phyloP scores from a whole-genome alignment of 2,888 invertebrate genomes.

The Pristionchus mayeri region DNA sequence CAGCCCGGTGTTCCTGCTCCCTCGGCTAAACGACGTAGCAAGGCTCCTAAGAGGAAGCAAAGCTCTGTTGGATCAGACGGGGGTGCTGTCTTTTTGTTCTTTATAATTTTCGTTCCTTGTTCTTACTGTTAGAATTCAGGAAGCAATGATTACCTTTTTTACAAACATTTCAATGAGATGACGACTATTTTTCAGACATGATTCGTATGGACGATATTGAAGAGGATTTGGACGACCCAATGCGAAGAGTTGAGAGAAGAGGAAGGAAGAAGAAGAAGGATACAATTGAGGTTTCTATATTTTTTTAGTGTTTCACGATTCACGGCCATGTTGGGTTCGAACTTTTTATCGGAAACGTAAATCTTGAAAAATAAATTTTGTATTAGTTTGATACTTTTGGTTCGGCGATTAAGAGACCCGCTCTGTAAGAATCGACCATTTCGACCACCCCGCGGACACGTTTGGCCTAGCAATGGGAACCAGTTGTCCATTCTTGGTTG shows the following conservation, averaged over 20 bases:
- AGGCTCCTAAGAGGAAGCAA: neutral
- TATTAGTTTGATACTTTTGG: too few species aligned
- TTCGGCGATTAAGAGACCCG: too few species aligned
- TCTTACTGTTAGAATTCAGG: too few species aligned
- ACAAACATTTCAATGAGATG: neutral
- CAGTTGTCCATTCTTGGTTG: too few species aligned
- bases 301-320: neutral
- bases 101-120: neutral
- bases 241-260: slow-evolving; percentile 42
- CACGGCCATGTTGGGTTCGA: neutral
- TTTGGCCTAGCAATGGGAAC: too few species aligned
- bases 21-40: neutral
- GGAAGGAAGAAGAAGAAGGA: slow-evolving; percentile 40
- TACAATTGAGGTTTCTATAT: neutral
- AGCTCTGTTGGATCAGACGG: neutral
- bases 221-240: slow-evolving; percentile 34
- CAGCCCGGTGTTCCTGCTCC: neutral
- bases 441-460: too few species aligned
- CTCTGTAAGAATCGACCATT: too few species aligned
- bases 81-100: neutral
- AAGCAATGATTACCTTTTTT: neutral
- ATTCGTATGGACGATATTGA: slow-evolving; percentile 41
- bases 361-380: too few species aligned
- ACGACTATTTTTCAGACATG: neutral
- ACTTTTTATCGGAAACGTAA: too few species aligned